Evolutionary conservation across 2,797 vertebrate species (phyloP).

Genomic region (Hydrocynus forskahlii): DNA sequence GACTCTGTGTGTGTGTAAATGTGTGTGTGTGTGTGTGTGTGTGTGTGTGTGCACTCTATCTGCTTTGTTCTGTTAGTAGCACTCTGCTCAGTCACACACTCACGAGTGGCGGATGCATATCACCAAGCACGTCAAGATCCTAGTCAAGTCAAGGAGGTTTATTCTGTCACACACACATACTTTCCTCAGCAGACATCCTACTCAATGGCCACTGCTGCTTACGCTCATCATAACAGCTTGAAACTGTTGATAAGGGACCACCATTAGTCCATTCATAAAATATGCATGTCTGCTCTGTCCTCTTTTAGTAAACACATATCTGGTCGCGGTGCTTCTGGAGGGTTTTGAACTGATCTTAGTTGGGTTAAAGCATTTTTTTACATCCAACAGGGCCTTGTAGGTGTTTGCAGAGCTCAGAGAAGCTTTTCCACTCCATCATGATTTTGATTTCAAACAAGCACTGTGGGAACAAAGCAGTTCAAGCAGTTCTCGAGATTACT

Average conservation of each 20-base stretch:
- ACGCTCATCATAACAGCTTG: constrained; percentile 17
- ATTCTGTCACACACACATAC: constrained; percentile 51
- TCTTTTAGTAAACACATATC: not conserved
- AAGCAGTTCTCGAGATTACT: not conserved
- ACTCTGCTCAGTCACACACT: constrained; percentile 46
- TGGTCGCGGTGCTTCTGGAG: not conserved
- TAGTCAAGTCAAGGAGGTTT: too few relatives aligned
- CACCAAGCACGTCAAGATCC: constrained; percentile 46
- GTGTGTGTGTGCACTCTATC: not conserved
- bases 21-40: constrained; percentile 13
- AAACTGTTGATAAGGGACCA: not conserved
- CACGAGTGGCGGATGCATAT: constrained; percentile 42
- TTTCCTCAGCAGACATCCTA: constrained; percentile 1
- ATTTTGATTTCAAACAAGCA: not conserved
- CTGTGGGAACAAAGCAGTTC: not conserved
- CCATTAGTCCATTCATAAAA: not conserved
- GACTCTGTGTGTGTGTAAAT: not conserved
- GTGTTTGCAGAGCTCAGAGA: not conserved
- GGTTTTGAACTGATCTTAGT: not conserved
- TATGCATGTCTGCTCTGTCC: constrained; percentile 16
- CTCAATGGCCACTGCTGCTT: constrained; percentile 6
- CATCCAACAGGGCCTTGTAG: not conserved
- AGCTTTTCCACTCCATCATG: not conserved
- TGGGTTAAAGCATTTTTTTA: not conserved
- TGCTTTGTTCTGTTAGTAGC: constrained; percentile 55